Conservation (phyloP, 1,140 invertebrate species). For the Pseudomyrmex gracilis region DNA sequence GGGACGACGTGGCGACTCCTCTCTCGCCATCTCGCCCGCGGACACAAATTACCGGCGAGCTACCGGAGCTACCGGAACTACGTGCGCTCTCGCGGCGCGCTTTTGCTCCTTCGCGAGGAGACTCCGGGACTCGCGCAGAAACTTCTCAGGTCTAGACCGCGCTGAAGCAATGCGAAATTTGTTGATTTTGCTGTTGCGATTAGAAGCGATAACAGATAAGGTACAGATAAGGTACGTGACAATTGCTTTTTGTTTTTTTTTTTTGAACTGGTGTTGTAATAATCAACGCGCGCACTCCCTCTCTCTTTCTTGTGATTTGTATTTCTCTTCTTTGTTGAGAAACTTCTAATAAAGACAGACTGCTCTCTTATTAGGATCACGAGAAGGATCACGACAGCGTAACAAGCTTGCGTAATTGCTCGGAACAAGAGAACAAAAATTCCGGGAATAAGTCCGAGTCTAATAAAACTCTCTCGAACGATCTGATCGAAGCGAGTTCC, state of each 20-base stretch:
- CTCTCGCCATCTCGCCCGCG: slow-evolving; percentile 39
- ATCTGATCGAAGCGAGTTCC: slow-evolving; percentile 18
- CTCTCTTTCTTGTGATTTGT: too few species aligned
- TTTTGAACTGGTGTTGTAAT: too few species aligned
- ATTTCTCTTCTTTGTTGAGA: too few species aligned
- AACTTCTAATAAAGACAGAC: too few species aligned
- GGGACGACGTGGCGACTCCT: slow-evolving; percentile 43
- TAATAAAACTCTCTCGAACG: slow-evolving; percentile 19
- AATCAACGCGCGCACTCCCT: too few species aligned
- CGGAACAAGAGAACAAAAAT: background rate
- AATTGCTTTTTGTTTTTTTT: too few species aligned
- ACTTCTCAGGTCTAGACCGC: background rate
- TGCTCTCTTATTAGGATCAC: too few species aligned
- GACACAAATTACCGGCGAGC: slow-evolving; percentile 71
- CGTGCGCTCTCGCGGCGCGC: slow-evolving; percentile 51
- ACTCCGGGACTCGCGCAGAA: slow-evolving; percentile 4
- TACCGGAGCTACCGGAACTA: slow-evolving; percentile 55
- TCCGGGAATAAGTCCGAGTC: background rate
- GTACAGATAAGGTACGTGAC: too few species aligned
- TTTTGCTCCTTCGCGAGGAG: slow-evolving; percentile 25
- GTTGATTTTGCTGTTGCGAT: background rate
- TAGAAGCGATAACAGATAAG: background rate
- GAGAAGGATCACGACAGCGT: too few species aligned
- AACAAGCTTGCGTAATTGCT: background rate
- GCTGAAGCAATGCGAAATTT: slow-evolving; percentile 18